Evolutionary conservation across 2,113 vertebrate genomes (phyloP).

Genomic region (Ciconia stormi): DNA sequence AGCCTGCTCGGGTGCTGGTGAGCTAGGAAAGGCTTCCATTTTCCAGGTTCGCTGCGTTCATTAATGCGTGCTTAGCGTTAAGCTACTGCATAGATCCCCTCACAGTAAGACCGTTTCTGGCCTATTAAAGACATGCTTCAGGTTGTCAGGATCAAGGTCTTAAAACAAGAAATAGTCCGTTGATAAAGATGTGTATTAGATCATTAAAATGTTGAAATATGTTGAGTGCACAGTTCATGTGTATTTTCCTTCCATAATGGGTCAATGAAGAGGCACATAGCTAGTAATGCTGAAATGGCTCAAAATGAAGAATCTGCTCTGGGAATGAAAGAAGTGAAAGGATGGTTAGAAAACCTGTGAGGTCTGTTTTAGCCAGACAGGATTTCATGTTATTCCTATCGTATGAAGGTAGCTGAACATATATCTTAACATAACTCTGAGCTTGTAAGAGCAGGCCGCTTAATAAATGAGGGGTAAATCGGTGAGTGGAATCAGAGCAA

Average conservation of each 20-base stretch:
- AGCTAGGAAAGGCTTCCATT: not conserved
- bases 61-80: not conserved
- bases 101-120: not conserved
- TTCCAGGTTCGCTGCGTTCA: not conserved
- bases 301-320: not conserved
- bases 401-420: not conserved
- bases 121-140: not conserved
- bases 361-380: not conserved
- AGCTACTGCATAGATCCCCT: not conserved
- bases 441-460: not conserved
- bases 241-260: not conserved
- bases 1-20: not conserved
- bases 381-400: not conserved
- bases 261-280: not conserved
- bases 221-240: not conserved
- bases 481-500: not conserved
- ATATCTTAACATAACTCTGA: not conserved
- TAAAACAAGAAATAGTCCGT: not conserved
- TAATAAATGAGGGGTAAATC: not conserved
- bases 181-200: not conserved
- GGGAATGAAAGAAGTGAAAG: not conserved
- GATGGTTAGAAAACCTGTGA: not conserved
- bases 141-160: not conserved
- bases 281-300: not conserved
- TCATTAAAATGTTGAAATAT: not conserved